These are phyloP conservation scores for Muricea muricata DNA, from an alignment of 92 coral and sea anemone genomes.

Conservation along the genomic window DNA sequence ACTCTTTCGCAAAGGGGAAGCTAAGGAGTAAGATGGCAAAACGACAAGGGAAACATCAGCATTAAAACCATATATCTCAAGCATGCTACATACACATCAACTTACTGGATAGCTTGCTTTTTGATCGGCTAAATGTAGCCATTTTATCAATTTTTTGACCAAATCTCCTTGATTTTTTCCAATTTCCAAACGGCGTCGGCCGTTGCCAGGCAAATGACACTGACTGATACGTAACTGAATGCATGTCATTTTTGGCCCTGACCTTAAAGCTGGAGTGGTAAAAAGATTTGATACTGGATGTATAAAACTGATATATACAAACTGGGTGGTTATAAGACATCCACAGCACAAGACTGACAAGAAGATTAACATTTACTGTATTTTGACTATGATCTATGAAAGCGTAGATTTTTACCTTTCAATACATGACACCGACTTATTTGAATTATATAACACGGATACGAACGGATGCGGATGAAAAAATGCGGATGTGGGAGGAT, in stretches of 20 bases:
- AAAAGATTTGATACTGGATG: not conserved
- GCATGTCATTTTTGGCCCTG: not conserved
- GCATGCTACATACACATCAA: not conserved
- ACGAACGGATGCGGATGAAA: too few relatives aligned
- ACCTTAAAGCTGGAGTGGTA: not conserved
- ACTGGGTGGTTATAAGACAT: too few relatives aligned
- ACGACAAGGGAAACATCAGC: not conserved
- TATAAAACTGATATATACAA: too few relatives aligned
- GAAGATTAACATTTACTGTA: not conserved
- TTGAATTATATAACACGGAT: too few relatives aligned
- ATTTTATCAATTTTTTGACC: constrained; percentile 44
- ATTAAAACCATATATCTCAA: not conserved
- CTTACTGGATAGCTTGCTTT: constrained; percentile 86
- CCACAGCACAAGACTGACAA: too few relatives aligned
- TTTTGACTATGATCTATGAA: not conserved
- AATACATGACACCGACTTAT: too few relatives aligned
- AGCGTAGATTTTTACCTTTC: not conserved
- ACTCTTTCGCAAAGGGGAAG: constrained; percentile 88
- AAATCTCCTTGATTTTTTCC: not conserved
- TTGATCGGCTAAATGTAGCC: constrained; percentile 92
- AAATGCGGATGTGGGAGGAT: too few relatives aligned
- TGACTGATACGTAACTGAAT: not conserved
- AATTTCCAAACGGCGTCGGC: constrained; percentile 3
- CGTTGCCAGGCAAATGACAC: constrained; percentile 11
- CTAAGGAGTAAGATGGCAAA: too few relatives aligned